phyloP scores from a whole-genome alignment of 1,140 invertebrate species.

The Chelonus insularis region DNA sequence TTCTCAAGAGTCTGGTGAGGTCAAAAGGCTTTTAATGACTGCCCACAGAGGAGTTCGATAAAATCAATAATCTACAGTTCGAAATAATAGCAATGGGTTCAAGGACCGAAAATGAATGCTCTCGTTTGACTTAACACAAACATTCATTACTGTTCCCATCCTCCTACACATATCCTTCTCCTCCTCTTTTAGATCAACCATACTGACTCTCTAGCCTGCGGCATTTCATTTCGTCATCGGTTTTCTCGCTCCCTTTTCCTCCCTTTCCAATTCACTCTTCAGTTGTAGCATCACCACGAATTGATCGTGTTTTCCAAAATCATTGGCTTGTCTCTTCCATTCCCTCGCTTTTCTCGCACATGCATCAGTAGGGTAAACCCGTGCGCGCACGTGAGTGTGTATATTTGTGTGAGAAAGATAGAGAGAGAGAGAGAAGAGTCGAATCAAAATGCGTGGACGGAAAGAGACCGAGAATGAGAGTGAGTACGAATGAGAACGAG shows the following conservation, averaged over 20 bases:
- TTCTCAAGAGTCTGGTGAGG: not conserved
- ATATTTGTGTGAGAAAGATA: too few relatives aligned
- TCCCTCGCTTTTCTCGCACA: not conserved
- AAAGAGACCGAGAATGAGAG: slow-evolving; percentile 2
- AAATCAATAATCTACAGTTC: not conserved
- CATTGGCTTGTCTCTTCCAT: slow-evolving; percentile 40
- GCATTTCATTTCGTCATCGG: slow-evolving; percentile 45
- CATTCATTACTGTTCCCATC: slow-evolving; percentile 44
- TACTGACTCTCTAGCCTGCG: slow-evolving; percentile 30
- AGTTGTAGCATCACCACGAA: slow-evolving; percentile 39
- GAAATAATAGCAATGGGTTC: slow-evolving; percentile 17
- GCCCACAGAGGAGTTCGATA: not conserved
- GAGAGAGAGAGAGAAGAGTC: not conserved
- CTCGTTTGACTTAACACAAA: slow-evolving; percentile 37
- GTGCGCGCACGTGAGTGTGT: too few relatives aligned
- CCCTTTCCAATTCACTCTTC: not conserved
- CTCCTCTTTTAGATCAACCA: slow-evolving; percentile 1
- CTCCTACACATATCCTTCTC: not conserved
- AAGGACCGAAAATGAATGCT: slow-evolving; percentile 44
- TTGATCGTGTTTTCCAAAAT: slow-evolving; percentile 46
- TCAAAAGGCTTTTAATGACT: not conserved
- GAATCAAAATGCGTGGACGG: not conserved
- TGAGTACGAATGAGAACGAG: slow-evolving; percentile 17
- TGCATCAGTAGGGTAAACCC: too few relatives aligned
- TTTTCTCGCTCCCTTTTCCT: slow-evolving; percentile 28